Conservation (phyloP, 2,113 vertebrate genomes). For the Oceanites oceanicus region DNA sequence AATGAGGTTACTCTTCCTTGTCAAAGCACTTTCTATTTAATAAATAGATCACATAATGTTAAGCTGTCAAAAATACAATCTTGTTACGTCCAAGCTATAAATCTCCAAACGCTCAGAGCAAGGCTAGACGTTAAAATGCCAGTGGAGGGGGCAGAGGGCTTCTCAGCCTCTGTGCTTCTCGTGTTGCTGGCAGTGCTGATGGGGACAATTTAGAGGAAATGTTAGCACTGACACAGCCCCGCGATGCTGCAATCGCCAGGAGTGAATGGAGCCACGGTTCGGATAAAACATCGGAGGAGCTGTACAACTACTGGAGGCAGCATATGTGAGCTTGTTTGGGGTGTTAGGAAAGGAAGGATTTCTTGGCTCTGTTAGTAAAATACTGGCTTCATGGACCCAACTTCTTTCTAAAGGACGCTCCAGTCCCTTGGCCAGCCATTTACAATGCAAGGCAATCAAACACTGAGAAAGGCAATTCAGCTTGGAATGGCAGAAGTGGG, state of each 20-base stretch:
- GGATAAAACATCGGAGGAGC: background rate
- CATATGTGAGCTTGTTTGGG: background rate
- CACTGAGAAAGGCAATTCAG: background rate
- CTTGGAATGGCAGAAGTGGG: background rate
- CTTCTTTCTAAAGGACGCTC: background rate
- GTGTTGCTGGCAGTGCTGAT: rapidly evolving
- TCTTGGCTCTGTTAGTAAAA: background rate
- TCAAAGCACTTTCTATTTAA: background rate
- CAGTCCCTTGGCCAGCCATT: background rate
- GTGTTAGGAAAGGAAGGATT: background rate
- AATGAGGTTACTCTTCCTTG: background rate
- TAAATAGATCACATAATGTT: background rate
- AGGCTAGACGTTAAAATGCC: background rate
- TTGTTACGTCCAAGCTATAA: background rate
- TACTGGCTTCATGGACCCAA: background rate
- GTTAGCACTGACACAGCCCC: background rate
- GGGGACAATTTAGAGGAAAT: background rate
- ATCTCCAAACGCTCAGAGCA: background rate
- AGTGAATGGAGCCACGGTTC: background rate
- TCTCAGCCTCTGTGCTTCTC: background rate
- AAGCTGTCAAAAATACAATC: conserved; percentile 8
- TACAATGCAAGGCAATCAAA: background rate
- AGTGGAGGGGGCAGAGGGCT: background rate
- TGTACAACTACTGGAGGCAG: background rate
- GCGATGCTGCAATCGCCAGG: rapidly evolving